Base-by-base conservation (phyloP, 2,113 vertebrate species). In the Heterotis niloticus region DNA sequence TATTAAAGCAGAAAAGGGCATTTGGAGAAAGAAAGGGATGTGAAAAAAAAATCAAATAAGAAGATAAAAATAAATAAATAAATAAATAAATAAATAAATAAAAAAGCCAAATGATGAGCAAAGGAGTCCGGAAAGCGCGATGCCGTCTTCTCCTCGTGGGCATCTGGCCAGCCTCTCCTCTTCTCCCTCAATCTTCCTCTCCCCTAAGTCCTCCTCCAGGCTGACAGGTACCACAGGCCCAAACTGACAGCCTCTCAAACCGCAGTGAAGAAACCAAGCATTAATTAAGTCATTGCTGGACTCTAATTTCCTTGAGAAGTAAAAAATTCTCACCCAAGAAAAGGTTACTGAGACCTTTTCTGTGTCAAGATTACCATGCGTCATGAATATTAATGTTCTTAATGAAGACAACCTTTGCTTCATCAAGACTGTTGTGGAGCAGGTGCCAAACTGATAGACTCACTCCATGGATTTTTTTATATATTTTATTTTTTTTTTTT, bases 291-390 rank as follows among this genome's bases (percentile, higher is more conserved):
- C 96, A 95, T 98, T 95, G 96, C 95, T 93, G 95, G 95, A 97
- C 95, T 97, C 94, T 97, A 97, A 98, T 98, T 98, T 98, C 95
- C 95, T 97, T 95, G 94, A 97, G 96, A 98, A 96, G 95, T 95
- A 96, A 98, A 99, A 97, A 97, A 96, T 97, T 95, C 92, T 94
- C 91, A 96, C 96, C 95, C 92, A 92, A 96, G 96, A 96, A 98
- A 98, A 98, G 96, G 96, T 98, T 98, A 98, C 95, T 91, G 95
- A 97, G 96, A 98, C 96, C 96, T 98, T 98, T 98, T 96, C 96
- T 96, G 95, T 97, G 96, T 98, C 96, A 96, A 95, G 97, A 98
- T 98, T 98, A 98, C 96, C 96, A 98, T 97, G 95, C 95, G 82
- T 94, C 97, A 98, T 99, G 97, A 98, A 99, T 99, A 99, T 98